Base-by-base conservation (phyloP, 2,797 vertebrate genomes). In the Cygnus olor region DNA sequence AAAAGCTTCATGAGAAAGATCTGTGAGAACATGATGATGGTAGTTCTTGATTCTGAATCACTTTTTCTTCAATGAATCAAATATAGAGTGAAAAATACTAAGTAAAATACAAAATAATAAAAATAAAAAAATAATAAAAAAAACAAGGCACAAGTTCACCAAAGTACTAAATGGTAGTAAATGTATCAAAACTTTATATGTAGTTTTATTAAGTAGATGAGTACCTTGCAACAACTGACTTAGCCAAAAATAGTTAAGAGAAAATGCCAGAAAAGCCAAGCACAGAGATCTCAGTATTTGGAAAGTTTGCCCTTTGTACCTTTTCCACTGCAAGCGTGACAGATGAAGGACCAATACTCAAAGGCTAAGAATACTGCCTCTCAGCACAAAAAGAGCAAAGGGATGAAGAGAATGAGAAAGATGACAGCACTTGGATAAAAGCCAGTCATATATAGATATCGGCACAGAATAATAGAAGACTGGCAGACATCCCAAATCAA, bases 401-500 rank as follows among this genome's bases (percentile, higher is more conserved):
- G 56, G 65, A 95, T 96, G 79, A 95, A 89, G 49, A 90, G 57
- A 96, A 93, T 19, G 85, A 40, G 83, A 90, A 96, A 68, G 80
- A 89, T 89, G 86, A 94, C 89, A 95, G 80, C 34, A 56, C 42
- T 66, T 97, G 97, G 94, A 93, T 72, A 73, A 87, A 91, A 96
- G 96, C 96, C 97, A 96, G 63, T 86, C 86, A 85, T 88, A 94
- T 89, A 96, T 96, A 96, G 91, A 96, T 89, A 95, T 91, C 95
- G 95, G 85, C 57, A 44, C 60, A 91, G 78, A 93, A 95, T 96
- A 96, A 92, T 89, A 94, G 94, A 97, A 83, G 58, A 92, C 63
- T 98, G 98, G 98, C 96, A 95, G 87, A 95, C 54, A 93, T 97
- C 95, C 97, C 96, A 95, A 96, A 97, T 98, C 97, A 98, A 97